Base-by-base conservation (phyloP, 2,888 invertebrate species). In the Xanthia icteritia region DNA sequence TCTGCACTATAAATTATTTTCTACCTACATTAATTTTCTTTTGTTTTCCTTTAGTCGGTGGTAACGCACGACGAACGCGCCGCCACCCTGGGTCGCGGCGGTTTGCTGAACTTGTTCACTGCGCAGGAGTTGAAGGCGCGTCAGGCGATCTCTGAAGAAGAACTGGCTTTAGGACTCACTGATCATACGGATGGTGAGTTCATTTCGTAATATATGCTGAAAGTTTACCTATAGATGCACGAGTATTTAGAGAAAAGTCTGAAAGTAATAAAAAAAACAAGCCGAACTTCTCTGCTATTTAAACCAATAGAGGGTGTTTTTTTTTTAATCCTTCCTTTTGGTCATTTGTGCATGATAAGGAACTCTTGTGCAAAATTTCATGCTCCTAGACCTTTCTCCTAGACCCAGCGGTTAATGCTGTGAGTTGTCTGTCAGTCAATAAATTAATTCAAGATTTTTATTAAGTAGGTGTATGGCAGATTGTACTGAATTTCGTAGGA, bases 21-120 rank as follows among this genome's bases (percentile, higher is more conserved):
- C 51, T 51, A 23, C 23, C 23, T 23, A 23, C 54, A 23, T 56
- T n/a, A 56, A 13, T n/a, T 56, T 56, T 56, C 13, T 13, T 11
- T 1, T 56, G 13, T n/a, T 2, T 56, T n/a, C 0, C 5, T 56
- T 56, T 27, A 56, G 96, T 94, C 95, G 0, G 82, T 93, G 27
- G 79, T 90, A 58, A 92, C 92, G 0, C 86, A 91, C 42, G 94
- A 96, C 63, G 84, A 89, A 20, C 87, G 90, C 81, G 92, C 91
- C 3, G 88, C 91, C 0, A 76, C 83, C 8, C 81, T 95, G 20
- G 94, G 94, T 0, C 90, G 85, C 0, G 95, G 94, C 0, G 96
- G 92, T 0, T 86, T 96, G 17, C 84, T 94, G 61, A 97, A 96
- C 83, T 73, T 96, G 51, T 95, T 96, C 70, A 94, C 95, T 31